phyloP scores from a whole-genome alignment of 2,113 vertebrate species.

The Engraulis encrasicolus region DNA sequence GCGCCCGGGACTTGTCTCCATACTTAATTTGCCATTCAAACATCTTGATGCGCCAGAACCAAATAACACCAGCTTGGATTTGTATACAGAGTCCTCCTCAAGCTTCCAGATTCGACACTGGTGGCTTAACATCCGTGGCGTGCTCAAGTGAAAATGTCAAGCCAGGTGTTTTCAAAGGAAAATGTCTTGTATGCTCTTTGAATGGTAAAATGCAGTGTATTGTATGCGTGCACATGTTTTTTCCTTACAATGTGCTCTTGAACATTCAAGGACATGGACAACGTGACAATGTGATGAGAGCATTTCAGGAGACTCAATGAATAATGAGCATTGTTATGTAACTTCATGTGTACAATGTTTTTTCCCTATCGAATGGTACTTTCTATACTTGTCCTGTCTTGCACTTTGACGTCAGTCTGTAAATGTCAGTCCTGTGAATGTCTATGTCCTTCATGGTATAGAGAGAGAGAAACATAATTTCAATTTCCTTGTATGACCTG shows the following conservation, averaged over 20 bases:
- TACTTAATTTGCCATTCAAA: conserved; percentile 53
- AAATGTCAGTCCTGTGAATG: too few relatives aligned
- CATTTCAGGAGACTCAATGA: not conserved
- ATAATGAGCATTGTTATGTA: not conserved
- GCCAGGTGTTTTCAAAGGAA: too few relatives aligned
- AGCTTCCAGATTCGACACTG: not conserved
- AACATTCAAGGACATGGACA: not conserved
- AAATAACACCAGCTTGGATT: not conserved
- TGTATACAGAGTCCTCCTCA: not conserved
- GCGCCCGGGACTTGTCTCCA: not conserved
- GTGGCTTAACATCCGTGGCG: too few relatives aligned
- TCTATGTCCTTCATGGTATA: too few relatives aligned
- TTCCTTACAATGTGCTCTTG: not conserved
- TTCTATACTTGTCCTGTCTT: too few relatives aligned
- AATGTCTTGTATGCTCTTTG: not conserved
- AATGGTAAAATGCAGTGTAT: not conserved
- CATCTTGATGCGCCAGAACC: not conserved
- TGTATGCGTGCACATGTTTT: not conserved
- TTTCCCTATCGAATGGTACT: too few relatives aligned
- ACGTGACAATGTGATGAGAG: not conserved
- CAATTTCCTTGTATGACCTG: too few relatives aligned
- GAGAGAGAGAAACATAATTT: too few relatives aligned
- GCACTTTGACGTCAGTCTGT: too few relatives aligned
- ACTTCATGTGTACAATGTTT: not conserved
- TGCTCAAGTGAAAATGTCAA: too few relatives aligned